A percentile compares a stretch with the other conserved stretches of the same genome.
Conservation (phyloP, 2,113 vertebrate species). For the Platysteira castanea region DNA sequence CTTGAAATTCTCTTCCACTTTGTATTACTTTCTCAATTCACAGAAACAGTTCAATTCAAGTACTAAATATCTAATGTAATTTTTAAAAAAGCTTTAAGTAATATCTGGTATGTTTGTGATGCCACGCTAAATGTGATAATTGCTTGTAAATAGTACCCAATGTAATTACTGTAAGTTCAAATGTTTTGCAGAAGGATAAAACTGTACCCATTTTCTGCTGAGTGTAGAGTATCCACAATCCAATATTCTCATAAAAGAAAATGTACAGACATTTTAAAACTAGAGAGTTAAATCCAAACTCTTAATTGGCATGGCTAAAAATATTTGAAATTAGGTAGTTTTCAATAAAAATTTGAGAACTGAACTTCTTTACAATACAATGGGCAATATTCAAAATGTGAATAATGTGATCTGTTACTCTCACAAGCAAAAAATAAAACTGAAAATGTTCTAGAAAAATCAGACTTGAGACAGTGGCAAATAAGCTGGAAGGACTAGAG, state of each 20-base stretch:
- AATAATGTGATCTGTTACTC: neutral
- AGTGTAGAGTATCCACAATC: neutral
- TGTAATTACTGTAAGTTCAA: neutral
- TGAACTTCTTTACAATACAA: neutral
- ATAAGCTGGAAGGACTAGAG: neutral
- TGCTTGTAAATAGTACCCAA: neutral
- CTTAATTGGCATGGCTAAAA: neutral
- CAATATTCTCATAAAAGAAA: neutral
- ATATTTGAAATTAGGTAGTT: neutral
- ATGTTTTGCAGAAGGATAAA: neutral
- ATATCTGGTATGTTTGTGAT: neutral
- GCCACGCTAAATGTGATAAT: neutral
- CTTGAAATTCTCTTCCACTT: neutral
- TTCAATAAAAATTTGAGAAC: neutral
- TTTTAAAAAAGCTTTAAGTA: fast-evolving
- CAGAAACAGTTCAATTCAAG: neutral
- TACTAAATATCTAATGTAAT: neutral
- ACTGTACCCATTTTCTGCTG: neutral
- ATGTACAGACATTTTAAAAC: neutral
- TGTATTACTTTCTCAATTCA: neutral
- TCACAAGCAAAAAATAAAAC: neutral
- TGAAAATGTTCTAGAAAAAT: neutral
- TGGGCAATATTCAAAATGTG: neutral
- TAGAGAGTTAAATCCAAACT: neutral
- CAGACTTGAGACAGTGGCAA: neutral